Evolutionary conservation across 2,888 invertebrate species (phyloP).

Genomic region (Agrotis segetum): DNA sequence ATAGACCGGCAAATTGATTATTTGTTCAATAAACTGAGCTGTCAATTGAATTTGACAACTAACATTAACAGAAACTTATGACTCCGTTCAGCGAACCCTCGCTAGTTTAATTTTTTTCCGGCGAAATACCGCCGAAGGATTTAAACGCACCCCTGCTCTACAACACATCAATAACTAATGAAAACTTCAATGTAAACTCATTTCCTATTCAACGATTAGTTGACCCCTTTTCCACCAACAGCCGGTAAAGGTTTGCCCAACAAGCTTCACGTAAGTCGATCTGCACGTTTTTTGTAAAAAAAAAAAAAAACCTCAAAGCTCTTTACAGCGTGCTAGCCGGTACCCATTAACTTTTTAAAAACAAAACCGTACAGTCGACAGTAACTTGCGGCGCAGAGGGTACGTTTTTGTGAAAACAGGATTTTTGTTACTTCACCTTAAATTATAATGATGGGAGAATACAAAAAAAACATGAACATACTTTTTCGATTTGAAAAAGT

Average conservation of each 20-base stretch:
- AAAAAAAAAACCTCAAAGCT: background rate
- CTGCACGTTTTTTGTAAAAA: background rate
- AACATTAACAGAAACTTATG: too few species aligned
- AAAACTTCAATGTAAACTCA: background rate
- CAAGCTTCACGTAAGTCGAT: slow-evolving; percentile 16
- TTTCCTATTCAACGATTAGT: background rate
- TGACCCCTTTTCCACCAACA: background rate
- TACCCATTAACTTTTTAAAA: slow-evolving; percentile 24
- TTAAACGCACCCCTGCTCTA: too few species aligned
- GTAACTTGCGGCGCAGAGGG: background rate
- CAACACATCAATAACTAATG: too few species aligned
- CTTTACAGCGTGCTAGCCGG: slow-evolving; percentile 11
- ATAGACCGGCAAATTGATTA: too few species aligned
- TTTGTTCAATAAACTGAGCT: too few species aligned
- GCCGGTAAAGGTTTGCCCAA: background rate
- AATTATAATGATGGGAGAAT: background rate
- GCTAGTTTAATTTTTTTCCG: too few species aligned
- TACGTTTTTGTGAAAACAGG: background rate
- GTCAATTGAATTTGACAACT: too few species aligned
- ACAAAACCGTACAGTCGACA: slow-evolving; percentile 3
- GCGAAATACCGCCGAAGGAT: too few species aligned
- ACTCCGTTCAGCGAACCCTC: too few species aligned
- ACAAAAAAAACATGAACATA: background rate
- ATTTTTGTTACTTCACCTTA: background rate
- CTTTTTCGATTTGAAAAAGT: background rate